Evolutionary conservation across 2,888 invertebrate genomes (phyloP), one percentile per base, ranked within the genome.

Genomic region (Masnerella sp.): DNA sequence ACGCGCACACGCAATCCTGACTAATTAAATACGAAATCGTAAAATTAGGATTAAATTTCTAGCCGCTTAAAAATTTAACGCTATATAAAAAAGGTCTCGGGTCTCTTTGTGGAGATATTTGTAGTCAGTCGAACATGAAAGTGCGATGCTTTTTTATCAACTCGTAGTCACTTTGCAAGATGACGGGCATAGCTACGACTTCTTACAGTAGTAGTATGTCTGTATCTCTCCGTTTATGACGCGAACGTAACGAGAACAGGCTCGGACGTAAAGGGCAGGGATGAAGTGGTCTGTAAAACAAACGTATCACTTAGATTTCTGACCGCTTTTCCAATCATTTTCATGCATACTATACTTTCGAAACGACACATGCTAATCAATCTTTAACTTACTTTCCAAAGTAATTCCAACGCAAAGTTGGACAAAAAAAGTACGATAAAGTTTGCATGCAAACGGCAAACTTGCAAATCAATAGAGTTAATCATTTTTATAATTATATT

Each of bases 211-310:
- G 30, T 82, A 81, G 68, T 83, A 84, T 51, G 81, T 84, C 36
- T 81, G 78, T 54, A 73, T 74, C 69, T 83, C 79, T 49, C 81
- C 83, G 74, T 83, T 82, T 81, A 86, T 83, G 85, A 85, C 75
- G 80, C 85, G 87, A 86, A 85, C 79, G 80, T 87, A 87, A 86
- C 85, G 85, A 87, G 84, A 74, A 85, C 86, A 86, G 86, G 87
- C 85, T 83, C 84, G 80, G 75, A 86, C 52, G 85, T 84, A 87
- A 82, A 87, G 82, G 81, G 86, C 85, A 84, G 87, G 87, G 83
- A 79, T 72, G 78, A 79, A 80, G 76, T 85, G 83, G 78, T 82
- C 87, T 87, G 81, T 74, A 79, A 78, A 70, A 69, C 38, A 59
- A 59, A 67, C 40, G 42, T 64, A 43, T 69, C 22, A 56, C 25